Base-by-base conservation (phyloP, 1,140 invertebrate genomes). In the Caenorhabditis brenneri region DNA sequence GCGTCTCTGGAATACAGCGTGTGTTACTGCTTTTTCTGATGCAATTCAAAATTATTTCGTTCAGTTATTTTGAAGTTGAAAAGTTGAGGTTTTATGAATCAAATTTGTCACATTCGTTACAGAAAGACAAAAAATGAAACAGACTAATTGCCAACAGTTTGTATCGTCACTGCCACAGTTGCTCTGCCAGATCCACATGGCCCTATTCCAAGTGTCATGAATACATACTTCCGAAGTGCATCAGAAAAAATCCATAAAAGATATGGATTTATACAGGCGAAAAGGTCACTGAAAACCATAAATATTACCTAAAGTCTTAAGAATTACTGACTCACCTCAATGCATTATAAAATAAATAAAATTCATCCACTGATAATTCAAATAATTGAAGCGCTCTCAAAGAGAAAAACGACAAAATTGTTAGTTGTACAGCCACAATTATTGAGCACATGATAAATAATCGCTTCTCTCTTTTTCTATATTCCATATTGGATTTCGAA, bases 321-420 rank as follows among this genome's bases (percentile, higher is more conserved):
- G n/a, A n/a, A n/a, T n/a, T n/a, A n/a, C n/a, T 51, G 6, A 10
- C n/a, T n/a, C 51, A 51, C 79, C 79, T 80, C 48, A 80, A 80
- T 42, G 79, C 79, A 80, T 36, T 80, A 36, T 80, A 80, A 24
- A 80, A 51, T 22, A 80, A 19, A 51, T 80, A 80, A 80, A 80
- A 80, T 24, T 80, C 36, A 15, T 80, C 79, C 5, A 39, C 39
- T 7, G 19, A n/a, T 29, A 80, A 24, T 9, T 24, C 24, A 3
- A 29, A 5, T 15, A 48, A 49, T 48, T 39, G 9, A 4, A 80
- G 39, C 27, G 39, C 15, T 12, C n/a, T 48, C 22, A 36, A 7
- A 3, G 22, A 24, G 39, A 51, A 80, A 53, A 80, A 80, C 12
- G 16, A 9, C 2, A 80, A 15, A 16, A 80, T 80, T 27, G 79